Evolutionary conservation across 37 sponge, comb jelly and placozoan genomes (phyloP), one percentile per base, ranked within the genome.

Genomic region (Agelas oroides): DNA sequence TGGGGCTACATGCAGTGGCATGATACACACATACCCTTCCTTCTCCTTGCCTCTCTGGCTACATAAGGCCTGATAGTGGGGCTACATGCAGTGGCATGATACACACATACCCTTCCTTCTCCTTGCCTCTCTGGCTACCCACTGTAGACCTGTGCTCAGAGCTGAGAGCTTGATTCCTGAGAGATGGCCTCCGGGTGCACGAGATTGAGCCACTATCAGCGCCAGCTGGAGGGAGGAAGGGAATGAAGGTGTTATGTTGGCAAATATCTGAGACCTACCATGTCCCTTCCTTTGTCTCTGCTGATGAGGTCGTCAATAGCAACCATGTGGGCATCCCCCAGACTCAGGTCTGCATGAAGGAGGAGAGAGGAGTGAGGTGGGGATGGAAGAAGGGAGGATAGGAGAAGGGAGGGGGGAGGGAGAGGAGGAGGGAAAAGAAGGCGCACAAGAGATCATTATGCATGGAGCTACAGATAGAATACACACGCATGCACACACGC

Each of bases 91-190:
- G n/a, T n/a, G n/a, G 8, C 46, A 3, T 46, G 6, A 12, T 8
- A 46, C 46, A 46, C 15, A 19, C 74, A 1, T 38, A 92, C 92
- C 92, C 75, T 83, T 71, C 46, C 61, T 83, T 34, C 55, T 77
- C 62, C 30, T 76, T 19, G 94, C 94, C 24, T 41, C 14, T 34
- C 28, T 72, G 34, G 87, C 75, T 16, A 94, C 83, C 28, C 90
- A 80, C 77, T 79, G 57, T 35, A 94, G 71, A 0, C 91, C 91
- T 25, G 79, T 73, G 65, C 69, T 78, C n/a, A 94, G 85, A 40
- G 94, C 94, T n/a, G 79, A 61, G 18, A 94, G 67, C 40, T 90
- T 83, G 79, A 94, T 90, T n/a, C 81, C 88, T 64, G 90, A 90
- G 71, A 90, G 39, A 19, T 61, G 53, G 18, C 89, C 86, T 18